Percentiles rank a stretch among this genome's conserved stretches.
These are phyloP conservation scores for Mormyrops attenuatus DNA, from an alignment of 2,797 vertebrate species.

Conservation along the genomic window DNA sequence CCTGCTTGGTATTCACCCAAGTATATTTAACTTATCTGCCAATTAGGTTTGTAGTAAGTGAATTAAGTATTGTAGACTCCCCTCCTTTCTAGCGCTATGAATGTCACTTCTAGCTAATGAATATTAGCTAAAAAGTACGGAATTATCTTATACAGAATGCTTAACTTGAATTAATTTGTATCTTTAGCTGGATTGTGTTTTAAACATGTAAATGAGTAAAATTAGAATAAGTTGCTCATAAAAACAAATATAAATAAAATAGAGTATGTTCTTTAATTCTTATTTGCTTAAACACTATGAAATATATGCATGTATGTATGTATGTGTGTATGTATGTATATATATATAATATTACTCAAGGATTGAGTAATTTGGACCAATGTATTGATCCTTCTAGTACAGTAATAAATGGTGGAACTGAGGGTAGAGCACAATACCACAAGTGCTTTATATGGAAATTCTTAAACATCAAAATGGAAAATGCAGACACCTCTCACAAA, in stretches of 20 bases:
- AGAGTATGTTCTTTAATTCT: neutral
- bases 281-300: neutral
- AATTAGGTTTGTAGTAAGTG: neutral
- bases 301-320: neutral
- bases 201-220: neutral
- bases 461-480: constrained; percentile 22
- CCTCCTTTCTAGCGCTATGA: neutral
- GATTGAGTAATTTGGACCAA: neutral
- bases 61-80: neutral
- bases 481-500: constrained; percentile 28
- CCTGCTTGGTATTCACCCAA: neutral
- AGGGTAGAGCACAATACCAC: neutral
- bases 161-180: neutral
- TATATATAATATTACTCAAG: neutral
- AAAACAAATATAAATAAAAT: neutral
- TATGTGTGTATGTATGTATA: neutral
- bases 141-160: neutral
- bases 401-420: neutral
- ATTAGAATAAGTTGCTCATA: constrained; percentile 6
- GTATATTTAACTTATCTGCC: neutral
- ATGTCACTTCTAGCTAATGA: neutral
- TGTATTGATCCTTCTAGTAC: neutral
- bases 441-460: constrained; percentile 9
- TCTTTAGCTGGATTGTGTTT: neutral
- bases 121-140: neutral